Evolutionary conservation across 1,140 invertebrate genomes (phyloP).

Genomic region (Ceratosolen solmsi): DNA sequence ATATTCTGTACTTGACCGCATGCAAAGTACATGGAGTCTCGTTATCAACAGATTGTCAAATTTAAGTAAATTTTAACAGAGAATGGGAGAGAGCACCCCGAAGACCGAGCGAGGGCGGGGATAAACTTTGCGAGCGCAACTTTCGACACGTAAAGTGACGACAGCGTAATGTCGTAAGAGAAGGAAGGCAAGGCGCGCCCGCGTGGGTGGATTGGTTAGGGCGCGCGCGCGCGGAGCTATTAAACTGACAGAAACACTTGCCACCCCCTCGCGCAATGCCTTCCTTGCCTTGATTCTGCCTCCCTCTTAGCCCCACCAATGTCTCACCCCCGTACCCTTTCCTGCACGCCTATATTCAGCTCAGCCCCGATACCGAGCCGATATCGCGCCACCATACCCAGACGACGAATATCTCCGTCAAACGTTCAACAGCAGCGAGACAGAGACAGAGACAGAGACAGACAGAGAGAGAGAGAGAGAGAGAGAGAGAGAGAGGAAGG

Average conservation of each 20-base stretch:
- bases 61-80: too few relatives aligned
- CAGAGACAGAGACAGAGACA: conserved; percentile 22
- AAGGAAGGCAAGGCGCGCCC: conserved; percentile 19
- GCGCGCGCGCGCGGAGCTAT: conserved; percentile 67
- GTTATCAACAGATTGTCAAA: too few relatives aligned
- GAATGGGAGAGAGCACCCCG: too few relatives aligned
- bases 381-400: background rate
- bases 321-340: background rate
- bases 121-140: conserved; percentile 60
- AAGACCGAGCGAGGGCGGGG: background rate
- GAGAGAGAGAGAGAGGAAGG: conserved; percentile 26
- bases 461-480: background rate
- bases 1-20: too few relatives aligned
- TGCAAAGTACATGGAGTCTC: too few relatives aligned
- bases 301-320: background rate
- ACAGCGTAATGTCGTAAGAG: conserved; percentile 67
- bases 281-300: conserved; percentile 26
- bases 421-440: background rate
- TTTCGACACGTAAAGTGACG: conserved; percentile 72
- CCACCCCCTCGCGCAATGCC: conserved; percentile 62
- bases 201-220: conserved; percentile 43
- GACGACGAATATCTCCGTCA: background rate
- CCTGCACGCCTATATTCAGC: background rate
- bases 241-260: conserved; percentile 76
- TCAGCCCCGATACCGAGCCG: conserved; percentile 39